phyloP scores from a whole-genome alignment of 2,888 invertebrate genomes.

The Ornithoptera priamus region DNA sequence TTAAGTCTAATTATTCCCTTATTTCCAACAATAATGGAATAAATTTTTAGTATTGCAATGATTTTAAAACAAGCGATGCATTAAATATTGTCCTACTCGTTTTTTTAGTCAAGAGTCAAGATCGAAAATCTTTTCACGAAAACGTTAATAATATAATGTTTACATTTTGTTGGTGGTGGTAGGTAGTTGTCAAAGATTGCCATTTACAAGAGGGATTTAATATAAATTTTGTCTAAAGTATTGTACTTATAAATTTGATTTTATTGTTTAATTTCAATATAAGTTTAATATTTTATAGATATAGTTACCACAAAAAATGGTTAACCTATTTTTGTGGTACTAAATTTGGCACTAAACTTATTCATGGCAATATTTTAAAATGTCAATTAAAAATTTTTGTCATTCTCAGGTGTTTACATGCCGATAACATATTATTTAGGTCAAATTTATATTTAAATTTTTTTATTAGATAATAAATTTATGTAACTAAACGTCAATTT shows the following conservation, averaged over 20 bases:
- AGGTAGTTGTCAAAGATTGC: no score
- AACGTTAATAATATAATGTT: no score
- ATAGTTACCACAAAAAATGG: conserved; percentile 4
- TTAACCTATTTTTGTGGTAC: background rate
- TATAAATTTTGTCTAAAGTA: no score
- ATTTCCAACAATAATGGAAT: no score
- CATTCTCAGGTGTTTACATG: conserved; percentile 67
- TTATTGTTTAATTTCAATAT: background rate
- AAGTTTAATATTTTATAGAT: background rate
- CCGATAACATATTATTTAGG: conserved; percentile 51
- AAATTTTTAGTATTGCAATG: no score
- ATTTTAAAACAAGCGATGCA: no score
- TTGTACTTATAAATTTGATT: background rate
- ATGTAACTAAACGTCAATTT: conserved; percentile 36
- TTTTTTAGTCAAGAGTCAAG: no score
- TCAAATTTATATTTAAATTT: conserved; percentile 51
- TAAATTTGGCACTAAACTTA: background rate
- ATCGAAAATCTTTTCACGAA: no score
- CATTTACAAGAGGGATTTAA: no score
- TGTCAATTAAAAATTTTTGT: conserved; percentile 46
- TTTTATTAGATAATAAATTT: conserved; percentile 35
- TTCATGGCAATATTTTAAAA: conserved; percentile 28
- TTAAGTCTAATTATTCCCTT: no score
- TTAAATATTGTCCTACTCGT: no score
- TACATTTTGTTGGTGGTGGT: no score